phyloP scores from a whole-genome alignment of 1,140 invertebrate genomes.

The Acromyrmex charruanus region DNA sequence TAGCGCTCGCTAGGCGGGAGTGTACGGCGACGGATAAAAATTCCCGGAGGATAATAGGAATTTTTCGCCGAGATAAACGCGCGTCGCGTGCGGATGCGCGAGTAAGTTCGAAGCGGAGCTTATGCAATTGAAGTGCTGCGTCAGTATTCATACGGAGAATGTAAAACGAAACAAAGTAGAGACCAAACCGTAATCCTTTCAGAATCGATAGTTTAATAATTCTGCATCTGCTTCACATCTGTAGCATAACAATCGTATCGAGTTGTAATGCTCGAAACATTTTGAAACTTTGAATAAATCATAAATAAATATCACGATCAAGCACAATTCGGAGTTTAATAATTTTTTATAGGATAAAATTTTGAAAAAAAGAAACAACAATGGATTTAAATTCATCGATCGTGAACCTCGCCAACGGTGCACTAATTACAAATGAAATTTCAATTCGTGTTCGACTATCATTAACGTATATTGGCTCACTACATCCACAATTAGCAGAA shows the following conservation, averaged over 20 bases:
- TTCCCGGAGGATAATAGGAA: conserved; percentile 70
- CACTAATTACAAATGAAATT: conserved; percentile 31
- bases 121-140: not conserved
- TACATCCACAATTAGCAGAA: conserved; percentile 11
- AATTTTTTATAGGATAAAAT: not conserved
- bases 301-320: not conserved
- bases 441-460: not conserved
- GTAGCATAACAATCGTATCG: not conserved
- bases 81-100: not conserved
- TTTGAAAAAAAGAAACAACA: too few relatives aligned
- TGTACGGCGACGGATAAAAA: conserved; percentile 64
- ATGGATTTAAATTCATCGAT: not conserved
- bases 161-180: not conserved
- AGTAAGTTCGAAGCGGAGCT: conserved; percentile 4
- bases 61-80: conserved; percentile 63
- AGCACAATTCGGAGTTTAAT: not conserved
- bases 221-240: too few relatives aligned
- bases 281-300: not conserved
- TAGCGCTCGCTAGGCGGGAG: conserved; percentile 54
- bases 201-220: not conserved
- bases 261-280: not conserved
- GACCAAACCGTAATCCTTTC: not conserved
- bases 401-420: not conserved
- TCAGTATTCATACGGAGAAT: not conserved
- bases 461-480: not conserved